phyloP scores from a whole-genome alignment of 2,888 invertebrate genomes.

The Watsonalla cultraria region DNA sequence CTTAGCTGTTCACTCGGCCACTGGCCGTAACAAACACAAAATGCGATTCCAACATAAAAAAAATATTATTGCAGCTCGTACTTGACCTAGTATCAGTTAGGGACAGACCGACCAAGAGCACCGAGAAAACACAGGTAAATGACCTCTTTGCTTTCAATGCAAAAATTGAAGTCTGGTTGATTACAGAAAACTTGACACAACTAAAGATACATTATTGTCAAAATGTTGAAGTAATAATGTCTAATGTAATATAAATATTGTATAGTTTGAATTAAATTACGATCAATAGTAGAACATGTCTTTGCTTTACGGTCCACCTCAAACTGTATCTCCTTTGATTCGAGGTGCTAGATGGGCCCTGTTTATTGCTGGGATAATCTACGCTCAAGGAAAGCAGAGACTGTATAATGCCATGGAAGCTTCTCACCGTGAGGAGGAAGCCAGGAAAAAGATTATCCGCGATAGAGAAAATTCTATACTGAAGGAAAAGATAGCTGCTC shows the following conservation, averaged over 20 bases:
- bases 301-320: slow-evolving; percentile 53
- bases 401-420: slow-evolving; percentile 45
- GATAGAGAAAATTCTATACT: slow-evolving; percentile 45
- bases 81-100: slow-evolving; percentile 67
- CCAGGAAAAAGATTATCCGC: slow-evolving; percentile 45
- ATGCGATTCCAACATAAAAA: slow-evolving; percentile 50
- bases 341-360: slow-evolving; percentile 52
- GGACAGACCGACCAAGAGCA: slow-evolving; percentile 28
- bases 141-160: slow-evolving; percentile 31
- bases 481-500: slow-evolving; percentile 44
- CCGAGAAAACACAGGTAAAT: slow-evolving; percentile 26
- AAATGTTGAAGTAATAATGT: not conserved
- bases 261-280: not conserved
- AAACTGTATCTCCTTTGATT: slow-evolving; percentile 62
- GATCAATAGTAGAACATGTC: slow-evolving; percentile 27
- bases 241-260: not conserved
- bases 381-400: slow-evolving; percentile 47
- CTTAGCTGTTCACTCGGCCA: slow-evolving; percentile 80
- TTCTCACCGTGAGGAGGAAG: slow-evolving; percentile 42
- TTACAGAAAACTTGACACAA: slow-evolving; percentile 8
- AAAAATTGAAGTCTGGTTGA: not conserved
- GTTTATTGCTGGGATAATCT: slow-evolving; percentile 56
- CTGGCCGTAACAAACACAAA: slow-evolving; percentile 53
- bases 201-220: not conserved
- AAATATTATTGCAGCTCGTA: slow-evolving; percentile 55